phyloP scores from a whole-genome alignment of 2,797 vertebrate genomes.

The Pterois miles region DNA sequence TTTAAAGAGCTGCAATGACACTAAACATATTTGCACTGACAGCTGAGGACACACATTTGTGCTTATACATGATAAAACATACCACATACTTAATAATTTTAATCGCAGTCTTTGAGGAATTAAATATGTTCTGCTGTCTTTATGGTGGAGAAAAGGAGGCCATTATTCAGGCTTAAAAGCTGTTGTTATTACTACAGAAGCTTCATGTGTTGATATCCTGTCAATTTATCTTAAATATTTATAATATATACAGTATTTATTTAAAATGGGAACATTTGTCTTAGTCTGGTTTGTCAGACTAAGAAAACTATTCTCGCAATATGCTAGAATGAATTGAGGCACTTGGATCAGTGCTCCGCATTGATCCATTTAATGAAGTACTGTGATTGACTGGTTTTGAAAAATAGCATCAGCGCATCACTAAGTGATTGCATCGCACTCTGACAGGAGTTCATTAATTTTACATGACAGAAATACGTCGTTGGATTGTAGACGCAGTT shows the following conservation, averaged over 20 bases:
- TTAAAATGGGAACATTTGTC: background rate
- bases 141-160: background rate
- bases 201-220: background rate
- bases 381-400: background rate
- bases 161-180: background rate
- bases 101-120: background rate
- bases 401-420: background rate
- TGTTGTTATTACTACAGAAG: background rate
- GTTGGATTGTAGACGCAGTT: background rate
- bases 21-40: too few species aligned
- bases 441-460: slow-evolving; percentile 15
- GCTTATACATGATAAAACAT: background rate
- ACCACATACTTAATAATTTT: background rate
- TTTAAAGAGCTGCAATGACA: background rate
- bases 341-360: slow-evolving; percentile 2
- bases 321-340: background rate
- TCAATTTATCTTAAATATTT: background rate
- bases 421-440: background rate
- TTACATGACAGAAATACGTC: background rate
- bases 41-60: background rate
- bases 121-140: background rate
- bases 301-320: background rate
- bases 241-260: too few species aligned
- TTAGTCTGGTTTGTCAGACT: background rate
- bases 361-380: background rate